These are phyloP conservation scores for Apolygus lucorum DNA, from an alignment of 1,140 invertebrate genomes.

Conservation along the genomic window DNA sequence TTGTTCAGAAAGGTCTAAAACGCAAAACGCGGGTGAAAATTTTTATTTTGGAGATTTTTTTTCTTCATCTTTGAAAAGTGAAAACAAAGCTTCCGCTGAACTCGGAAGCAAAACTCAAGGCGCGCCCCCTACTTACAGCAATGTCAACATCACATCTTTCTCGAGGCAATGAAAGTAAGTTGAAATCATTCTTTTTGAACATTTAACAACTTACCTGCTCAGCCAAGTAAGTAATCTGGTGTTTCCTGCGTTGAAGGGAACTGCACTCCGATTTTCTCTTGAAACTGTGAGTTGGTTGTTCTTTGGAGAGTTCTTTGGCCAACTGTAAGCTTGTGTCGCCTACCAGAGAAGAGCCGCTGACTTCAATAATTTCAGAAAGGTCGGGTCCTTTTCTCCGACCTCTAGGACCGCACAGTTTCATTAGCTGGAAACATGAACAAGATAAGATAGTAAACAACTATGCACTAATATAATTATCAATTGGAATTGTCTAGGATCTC, in stretches of 20 bases:
- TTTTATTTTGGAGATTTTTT: too few species aligned
- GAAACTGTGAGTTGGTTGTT: neutral
- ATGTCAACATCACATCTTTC: too few species aligned
- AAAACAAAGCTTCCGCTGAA: too few species aligned
- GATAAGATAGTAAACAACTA: neutral
- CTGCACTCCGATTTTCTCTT: slow-evolving; percentile 6
- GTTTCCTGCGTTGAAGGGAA: neutral
- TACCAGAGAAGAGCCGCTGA: neutral
- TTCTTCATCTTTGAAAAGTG: too few species aligned
- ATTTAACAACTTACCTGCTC: neutral
- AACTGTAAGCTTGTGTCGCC: neutral
- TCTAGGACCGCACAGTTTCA: neutral
- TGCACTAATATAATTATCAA: too few species aligned
- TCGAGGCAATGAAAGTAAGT: too few species aligned
- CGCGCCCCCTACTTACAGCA: too few species aligned
- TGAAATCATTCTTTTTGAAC: too few species aligned
- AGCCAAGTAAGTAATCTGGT: slow-evolving; percentile 5
- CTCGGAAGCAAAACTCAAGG: too few species aligned
- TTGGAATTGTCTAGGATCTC: too few species aligned
- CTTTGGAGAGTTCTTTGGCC: neutral
- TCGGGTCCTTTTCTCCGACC: neutral
- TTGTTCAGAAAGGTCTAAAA: too few species aligned
- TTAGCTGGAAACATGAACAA: neutral
- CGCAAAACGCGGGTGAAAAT: too few species aligned
- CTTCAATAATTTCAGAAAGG: neutral